These are phyloP conservation scores for Choristoneura fumiferana DNA, from an alignment of 1,140 invertebrate species.

Conservation along the genomic window DNA sequence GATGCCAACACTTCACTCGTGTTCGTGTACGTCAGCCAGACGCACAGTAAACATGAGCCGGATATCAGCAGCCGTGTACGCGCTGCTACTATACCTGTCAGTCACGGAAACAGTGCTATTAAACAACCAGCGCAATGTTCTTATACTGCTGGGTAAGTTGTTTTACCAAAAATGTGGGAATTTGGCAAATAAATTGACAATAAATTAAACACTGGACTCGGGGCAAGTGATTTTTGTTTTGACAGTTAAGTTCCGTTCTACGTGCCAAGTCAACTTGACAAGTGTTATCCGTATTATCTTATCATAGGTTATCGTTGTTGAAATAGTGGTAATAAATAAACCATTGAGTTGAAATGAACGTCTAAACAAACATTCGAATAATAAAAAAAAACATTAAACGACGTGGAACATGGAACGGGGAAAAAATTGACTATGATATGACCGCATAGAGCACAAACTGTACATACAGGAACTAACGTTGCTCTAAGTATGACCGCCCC, in stretches of 20 bases:
- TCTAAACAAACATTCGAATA: too few relatives aligned
- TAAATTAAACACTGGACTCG: too few relatives aligned
- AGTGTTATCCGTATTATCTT: conserved; percentile 86
- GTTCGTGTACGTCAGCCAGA: too few relatives aligned
- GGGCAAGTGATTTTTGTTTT: neutral
- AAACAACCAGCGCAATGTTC: conserved; percentile 52
- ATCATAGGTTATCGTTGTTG: too few relatives aligned
- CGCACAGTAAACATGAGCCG: conserved; percentile 30
- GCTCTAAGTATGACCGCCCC: too few relatives aligned
- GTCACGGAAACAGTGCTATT: conserved; percentile 45
- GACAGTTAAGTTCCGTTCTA: conserved; percentile 4
- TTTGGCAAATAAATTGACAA: neutral
- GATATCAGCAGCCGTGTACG: conserved; percentile 24
- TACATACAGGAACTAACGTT: too few relatives aligned
- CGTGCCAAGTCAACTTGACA: neutral
- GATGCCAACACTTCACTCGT: conserved; percentile 37
- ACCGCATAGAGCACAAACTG: too few relatives aligned
- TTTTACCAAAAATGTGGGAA: neutral
- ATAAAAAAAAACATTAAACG: too few relatives aligned
- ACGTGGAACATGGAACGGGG: too few relatives aligned
- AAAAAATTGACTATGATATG: too few relatives aligned
- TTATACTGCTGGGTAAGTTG: conserved; percentile 58
- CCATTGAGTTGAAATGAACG: too few relatives aligned
- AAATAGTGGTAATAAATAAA: too few relatives aligned
- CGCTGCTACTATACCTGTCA: conserved; percentile 38